These are phyloP conservation scores for Chlorops oryzae DNA, from an alignment of 1,140 invertebrate genomes.

Conservation along the genomic window DNA sequence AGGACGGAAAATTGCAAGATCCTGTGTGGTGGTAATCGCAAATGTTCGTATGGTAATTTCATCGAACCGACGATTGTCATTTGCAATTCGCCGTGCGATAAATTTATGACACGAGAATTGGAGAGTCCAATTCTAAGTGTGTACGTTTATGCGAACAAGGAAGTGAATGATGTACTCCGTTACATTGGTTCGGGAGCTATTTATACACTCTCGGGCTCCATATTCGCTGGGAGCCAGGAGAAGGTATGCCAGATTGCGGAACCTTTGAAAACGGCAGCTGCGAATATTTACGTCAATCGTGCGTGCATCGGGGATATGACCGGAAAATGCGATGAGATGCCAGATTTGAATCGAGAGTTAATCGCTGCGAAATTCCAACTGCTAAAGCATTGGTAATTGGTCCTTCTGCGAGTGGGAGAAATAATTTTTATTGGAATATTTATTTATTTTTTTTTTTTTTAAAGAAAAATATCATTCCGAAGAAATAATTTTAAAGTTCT, in stretches of 20 bases:
- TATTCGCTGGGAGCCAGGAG: constrained; percentile 78
- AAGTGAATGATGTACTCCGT: constrained; percentile 51
- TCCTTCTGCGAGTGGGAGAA: too few species aligned
- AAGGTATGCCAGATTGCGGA: constrained; percentile 69
- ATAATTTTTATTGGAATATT: too few species aligned
- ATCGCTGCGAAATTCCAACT: too few species aligned
- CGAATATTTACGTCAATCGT: constrained; percentile 98
- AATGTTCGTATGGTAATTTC: constrained; percentile 84
- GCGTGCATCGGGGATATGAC: constrained; percentile 96
- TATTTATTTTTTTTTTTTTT: too few species aligned
- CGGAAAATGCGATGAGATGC: too few species aligned
- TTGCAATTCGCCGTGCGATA: constrained; percentile 75
- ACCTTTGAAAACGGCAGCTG: constrained; percentile 73
- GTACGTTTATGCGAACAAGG: constrained; percentile 78
- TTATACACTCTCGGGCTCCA: constrained; percentile 88
- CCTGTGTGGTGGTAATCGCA: constrained; percentile 80
- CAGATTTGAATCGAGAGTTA: too few species aligned
- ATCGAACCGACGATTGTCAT: constrained; percentile 92
- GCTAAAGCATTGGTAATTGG: too few species aligned
- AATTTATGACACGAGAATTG: constrained; percentile 91
- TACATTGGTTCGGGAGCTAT: constrained; percentile 68
- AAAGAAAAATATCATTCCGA: too few species aligned
- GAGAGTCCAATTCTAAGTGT: constrained; percentile 90
- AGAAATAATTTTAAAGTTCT: too few species aligned
- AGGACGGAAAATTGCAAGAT: constrained; percentile 68